Evolutionary conservation across 2,888 invertebrate species (phyloP).

Genomic region (Diarsia rubi): DNA sequence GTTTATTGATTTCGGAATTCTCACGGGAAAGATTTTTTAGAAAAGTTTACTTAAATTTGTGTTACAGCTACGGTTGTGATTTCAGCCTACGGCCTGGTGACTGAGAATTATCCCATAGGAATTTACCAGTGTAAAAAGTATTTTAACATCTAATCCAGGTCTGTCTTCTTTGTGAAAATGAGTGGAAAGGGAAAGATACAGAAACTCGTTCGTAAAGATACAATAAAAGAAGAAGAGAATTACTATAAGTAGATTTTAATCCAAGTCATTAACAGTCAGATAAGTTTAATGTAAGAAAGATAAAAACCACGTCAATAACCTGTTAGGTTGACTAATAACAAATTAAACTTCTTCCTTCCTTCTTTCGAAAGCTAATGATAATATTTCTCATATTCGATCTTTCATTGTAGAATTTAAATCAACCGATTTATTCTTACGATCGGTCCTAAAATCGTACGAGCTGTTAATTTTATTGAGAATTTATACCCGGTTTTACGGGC

Average conservation of each 20-base stretch:
- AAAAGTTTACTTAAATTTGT: no score
- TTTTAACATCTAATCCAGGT: neutral
- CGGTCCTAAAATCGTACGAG: neutral
- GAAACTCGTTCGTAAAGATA: neutral
- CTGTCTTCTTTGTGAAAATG: neutral
- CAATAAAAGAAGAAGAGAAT: neutral
- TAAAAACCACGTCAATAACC: neutral
- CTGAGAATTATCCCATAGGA: neutral
- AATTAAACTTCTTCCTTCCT: neutral
- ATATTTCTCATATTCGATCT: neutral
- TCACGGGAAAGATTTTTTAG: no score
- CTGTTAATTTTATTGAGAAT: slow-evolving; percentile 23
- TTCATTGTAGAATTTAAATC: neutral
- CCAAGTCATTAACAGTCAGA: neutral
- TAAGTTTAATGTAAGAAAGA: neutral
- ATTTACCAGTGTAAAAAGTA: neutral
- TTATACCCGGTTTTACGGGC: neutral
- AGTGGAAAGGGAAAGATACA: neutral
- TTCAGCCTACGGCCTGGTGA: neutral
- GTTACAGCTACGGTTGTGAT: neutral
- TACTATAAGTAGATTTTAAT: neutral
- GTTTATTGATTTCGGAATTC: neutral
- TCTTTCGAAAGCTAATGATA: neutral
- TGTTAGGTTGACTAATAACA: neutral
- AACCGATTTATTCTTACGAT: neutral